Evolutionary conservation across 1,140 invertebrate genomes (phyloP).

Genomic region (Lucilia cuprina): DNA sequence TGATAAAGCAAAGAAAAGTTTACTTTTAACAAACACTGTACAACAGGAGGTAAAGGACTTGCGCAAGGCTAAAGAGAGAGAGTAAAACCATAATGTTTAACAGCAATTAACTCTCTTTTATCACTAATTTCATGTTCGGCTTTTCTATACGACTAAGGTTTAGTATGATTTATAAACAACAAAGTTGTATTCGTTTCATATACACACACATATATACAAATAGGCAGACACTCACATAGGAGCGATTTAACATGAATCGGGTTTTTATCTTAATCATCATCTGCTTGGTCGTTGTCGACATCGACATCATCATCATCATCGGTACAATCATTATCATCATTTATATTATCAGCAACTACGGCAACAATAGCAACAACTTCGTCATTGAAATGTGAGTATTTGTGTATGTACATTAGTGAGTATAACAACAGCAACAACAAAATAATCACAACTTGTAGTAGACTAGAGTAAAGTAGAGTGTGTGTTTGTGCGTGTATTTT

Average conservation of each 20-base stretch:
- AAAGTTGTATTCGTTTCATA: not conserved
- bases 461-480: not conserved
- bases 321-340: not conserved
- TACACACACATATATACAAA: not conserved
- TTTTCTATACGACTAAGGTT: not conserved
- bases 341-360: not conserved
- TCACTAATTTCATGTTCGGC: not conserved
- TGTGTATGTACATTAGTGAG: not conserved
- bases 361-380: not conserved
- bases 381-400: not conserved
- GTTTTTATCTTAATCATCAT: not conserved
- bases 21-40: not conserved
- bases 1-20: not conserved
- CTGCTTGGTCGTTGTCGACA: not conserved
- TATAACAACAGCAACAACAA: not conserved
- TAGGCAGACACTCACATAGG: no score
- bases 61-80: not conserved
- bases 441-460: not conserved
- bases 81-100: not conserved
- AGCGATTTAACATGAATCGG: not conserved
- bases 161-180: not conserved
- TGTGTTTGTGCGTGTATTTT: not conserved
- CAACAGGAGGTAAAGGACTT: not conserved
- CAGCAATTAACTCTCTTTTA: not conserved
- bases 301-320: constrained; percentile 3